These are phyloP conservation scores for Odontomyia ornata DNA, from an alignment of 2,888 invertebrate species.

Conservation along the genomic window DNA sequence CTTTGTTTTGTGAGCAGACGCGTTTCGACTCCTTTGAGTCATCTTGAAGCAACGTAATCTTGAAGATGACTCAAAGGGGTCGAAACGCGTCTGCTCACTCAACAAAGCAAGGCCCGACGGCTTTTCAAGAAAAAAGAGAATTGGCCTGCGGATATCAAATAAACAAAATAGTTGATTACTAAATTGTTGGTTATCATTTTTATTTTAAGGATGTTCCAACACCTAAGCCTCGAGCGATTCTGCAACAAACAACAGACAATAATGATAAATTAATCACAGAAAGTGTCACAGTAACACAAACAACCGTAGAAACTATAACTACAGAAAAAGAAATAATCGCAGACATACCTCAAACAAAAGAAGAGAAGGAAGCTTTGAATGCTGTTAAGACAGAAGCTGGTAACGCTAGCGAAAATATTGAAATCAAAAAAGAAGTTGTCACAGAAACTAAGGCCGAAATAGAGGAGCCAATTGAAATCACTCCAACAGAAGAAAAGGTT, in stretches of 20 bases:
- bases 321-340: conserved; percentile 53
- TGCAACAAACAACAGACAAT: conserved; percentile 34
- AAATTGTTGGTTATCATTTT: conserved; percentile 48
- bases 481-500: conserved; percentile 59
- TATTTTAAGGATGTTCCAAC: conserved; percentile 53
- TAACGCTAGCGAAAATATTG: conserved; percentile 53
- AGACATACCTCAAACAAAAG: conserved; percentile 61
- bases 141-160: too few relatives aligned
- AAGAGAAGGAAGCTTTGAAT: conserved; percentile 63
- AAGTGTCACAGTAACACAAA: conserved; percentile 23
- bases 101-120: too few relatives aligned
- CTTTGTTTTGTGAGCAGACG: too few relatives aligned
- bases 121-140: too few relatives aligned
- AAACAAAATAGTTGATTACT: too few relatives aligned
- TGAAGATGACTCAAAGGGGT: too few relatives aligned
- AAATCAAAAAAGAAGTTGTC: conserved; percentile 36
- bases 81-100: too few relatives aligned
- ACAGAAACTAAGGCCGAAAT: conserved; percentile 51
- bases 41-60: too few relatives aligned
- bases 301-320: conserved; percentile 18
- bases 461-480: conserved; percentile 56
- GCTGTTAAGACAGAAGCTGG: conserved; percentile 58
- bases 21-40: too few relatives aligned
- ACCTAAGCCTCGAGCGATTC: conserved; percentile 52
- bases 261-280: conserved; percentile 24